Evolutionary conservation across 2,113 vertebrate genomes (phyloP), one percentile per base, ranked within the genome.

Genomic region (Ameiurus melas): DNA sequence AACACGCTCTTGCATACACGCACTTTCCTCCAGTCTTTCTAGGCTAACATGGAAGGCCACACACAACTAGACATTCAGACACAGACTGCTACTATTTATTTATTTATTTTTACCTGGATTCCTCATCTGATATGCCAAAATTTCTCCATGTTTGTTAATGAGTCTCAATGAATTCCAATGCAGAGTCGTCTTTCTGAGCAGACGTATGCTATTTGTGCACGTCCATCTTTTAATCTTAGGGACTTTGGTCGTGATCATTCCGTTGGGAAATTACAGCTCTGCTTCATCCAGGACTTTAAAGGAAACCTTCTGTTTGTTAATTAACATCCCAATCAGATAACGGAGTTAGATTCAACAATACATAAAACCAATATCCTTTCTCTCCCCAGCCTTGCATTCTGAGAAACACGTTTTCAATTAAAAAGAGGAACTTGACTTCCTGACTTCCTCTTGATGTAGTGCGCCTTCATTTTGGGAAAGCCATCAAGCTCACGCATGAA

Each of bases 311-410:
- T 91, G 90, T 90, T 90, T 93, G 91, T 93, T 94, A 95, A 95
- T 95, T 95, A 94, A 94, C 93, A 90, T 92, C 91, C 91, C 93
- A 94, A 92, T 94, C 93, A 93, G 87, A 91, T 91, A 91, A 88
- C 83, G 25, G 93, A 93, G 92, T 94, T 90, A 91, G 92, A 93
- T 92, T 90, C 70, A 27, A 87, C 81, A 86, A 71, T 91, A 94
- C 90, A 93, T 93, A 94, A 93, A 93, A 93, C 94, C 94, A 95
- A 95, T 95, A 94, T 94, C 94, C 85, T 83, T 66, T 92, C 93
- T 91, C 92, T 88, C 75, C 87, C 86, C 88, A 90, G 89, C 83
- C 86, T 88, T 0, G 30, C 83, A 88, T 91, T 90, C 92, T 91
- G 87, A 89, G 91, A 90, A 94, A 94, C 94, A 91, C 93, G 92